Evolutionary conservation across 1,140 invertebrate genomes (phyloP).

Genomic region (Heliconius nattereri): DNA sequence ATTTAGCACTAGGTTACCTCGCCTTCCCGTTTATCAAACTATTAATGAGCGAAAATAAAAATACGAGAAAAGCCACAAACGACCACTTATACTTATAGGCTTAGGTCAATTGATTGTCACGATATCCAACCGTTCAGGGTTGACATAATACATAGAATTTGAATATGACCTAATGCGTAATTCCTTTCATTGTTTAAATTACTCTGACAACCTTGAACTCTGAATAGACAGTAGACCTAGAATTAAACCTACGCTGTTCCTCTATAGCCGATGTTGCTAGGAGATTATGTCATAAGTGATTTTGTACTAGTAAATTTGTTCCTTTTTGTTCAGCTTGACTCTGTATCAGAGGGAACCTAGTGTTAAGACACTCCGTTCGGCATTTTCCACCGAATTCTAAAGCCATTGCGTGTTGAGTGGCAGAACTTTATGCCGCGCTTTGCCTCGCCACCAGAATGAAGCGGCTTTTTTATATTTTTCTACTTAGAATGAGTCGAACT

Average conservation of each 20-base stretch:
- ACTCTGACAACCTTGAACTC: slow-evolving; percentile 36
- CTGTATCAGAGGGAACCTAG: too few species aligned
- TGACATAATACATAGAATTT: slow-evolving; percentile 35
- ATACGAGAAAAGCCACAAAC: neutral
- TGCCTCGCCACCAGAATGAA: too few species aligned
- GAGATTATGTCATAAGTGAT: neutral
- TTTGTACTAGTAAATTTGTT: too few species aligned
- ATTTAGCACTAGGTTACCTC: too few species aligned
- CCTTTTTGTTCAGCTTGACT: too few species aligned
- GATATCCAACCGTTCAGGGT: slow-evolving; percentile 20
- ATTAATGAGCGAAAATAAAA: neutral
- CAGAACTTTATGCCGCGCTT: too few species aligned
- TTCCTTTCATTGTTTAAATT: slow-evolving; percentile 47
- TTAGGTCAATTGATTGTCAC: slow-evolving; percentile 19
- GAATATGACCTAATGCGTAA: slow-evolving; percentile 44
- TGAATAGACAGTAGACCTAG: neutral
- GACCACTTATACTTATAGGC: neutral
- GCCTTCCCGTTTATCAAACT: neutral
- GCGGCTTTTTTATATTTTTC: too few species aligned
- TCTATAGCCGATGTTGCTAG: slow-evolving; percentile 12
- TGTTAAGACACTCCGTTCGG: too few species aligned
- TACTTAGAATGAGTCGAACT: too few species aligned
- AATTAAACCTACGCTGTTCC: slow-evolving; percentile 18
- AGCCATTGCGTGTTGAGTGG: too few species aligned
- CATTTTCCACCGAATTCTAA: too few species aligned